These are phyloP conservation scores for Argentina silus DNA, from an alignment of 2,797 vertebrate genomes.

Conservation along the genomic window DNA sequence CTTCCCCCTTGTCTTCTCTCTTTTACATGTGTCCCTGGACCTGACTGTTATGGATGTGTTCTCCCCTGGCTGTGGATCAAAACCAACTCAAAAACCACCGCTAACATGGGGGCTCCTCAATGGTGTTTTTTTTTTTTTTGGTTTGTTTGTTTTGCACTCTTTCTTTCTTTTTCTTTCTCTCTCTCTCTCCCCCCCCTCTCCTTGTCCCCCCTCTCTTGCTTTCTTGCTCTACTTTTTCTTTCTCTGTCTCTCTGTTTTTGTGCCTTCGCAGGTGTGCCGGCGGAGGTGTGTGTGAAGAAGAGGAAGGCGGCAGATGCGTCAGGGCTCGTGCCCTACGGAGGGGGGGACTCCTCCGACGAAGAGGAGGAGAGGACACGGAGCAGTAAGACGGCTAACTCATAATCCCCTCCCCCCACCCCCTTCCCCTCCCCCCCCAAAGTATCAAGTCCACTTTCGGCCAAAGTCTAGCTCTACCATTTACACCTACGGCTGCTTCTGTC, in stretches of 20 bases:
- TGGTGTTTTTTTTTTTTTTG: constrained; percentile 61
- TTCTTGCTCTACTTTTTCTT: constrained; percentile 32
- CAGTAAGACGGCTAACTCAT: constrained; percentile 74
- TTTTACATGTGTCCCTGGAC: constrained; percentile 74
- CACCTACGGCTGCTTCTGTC: constrained; percentile 15
- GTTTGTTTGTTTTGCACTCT: background rate
- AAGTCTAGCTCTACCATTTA: constrained; percentile 25
- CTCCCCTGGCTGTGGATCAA: constrained; percentile 71
- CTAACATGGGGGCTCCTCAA: constrained; percentile 72
- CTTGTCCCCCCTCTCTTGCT: constrained; percentile 9
- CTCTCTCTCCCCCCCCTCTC: constrained; percentile 10
- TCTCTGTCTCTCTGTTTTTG: background rate
- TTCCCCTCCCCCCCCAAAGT: constrained; percentile 5
- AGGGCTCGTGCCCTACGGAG: constrained; percentile 79
- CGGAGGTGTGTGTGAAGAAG: constrained; percentile 67
- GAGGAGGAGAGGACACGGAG: constrained; percentile 78
- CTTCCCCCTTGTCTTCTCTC: constrained; percentile 79
- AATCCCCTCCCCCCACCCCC: constrained; percentile 44
- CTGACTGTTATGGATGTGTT: constrained; percentile 72
- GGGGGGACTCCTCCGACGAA: constrained; percentile 81
- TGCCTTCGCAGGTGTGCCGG: constrained; percentile 55
- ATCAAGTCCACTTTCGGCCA: constrained; percentile 13
- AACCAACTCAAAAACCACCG: constrained; percentile 68
- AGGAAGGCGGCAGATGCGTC: constrained; percentile 63
- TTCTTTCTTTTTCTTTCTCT: constrained; percentile 30